Evolutionary conservation across 2,113 vertebrate genomes (phyloP).

Genomic region (Spea bombifrons): DNA sequence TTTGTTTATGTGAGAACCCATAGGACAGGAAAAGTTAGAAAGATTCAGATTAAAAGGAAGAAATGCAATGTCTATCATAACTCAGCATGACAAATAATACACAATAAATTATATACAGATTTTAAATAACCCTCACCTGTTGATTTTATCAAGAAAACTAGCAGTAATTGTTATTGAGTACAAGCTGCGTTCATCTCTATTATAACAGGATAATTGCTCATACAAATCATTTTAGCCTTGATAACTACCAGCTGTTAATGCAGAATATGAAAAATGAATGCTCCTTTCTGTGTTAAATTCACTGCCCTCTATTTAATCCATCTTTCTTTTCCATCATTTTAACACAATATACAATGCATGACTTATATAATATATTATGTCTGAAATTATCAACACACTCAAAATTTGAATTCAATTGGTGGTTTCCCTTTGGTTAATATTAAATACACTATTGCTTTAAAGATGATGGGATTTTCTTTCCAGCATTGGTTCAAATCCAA

Average conservation of each 20-base stretch:
- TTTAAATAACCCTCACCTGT: background rate
- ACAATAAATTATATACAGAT: background rate
- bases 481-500: too few species aligned
- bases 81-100: background rate
- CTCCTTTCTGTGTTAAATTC: background rate
- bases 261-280: background rate
- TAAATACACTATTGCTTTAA: too few species aligned
- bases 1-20: too few species aligned
- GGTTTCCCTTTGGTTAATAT: too few species aligned
- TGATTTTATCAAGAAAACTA: background rate
- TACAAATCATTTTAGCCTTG: background rate
- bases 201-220: background rate
- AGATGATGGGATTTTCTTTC: too few species aligned
- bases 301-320: background rate
- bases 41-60: too few species aligned
- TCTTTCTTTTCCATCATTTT: background rate
- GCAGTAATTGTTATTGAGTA: background rate
- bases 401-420: background rate
- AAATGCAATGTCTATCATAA: too few species aligned
- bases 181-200: background rate
- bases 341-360: background rate
- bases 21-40: too few species aligned
- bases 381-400: background rate
- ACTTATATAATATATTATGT: background rate
- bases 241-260: background rate